Percentiles rank a stretch among this genome's conserved stretches.
Evolutionary conservation across 2,888 invertebrate genomes (phyloP).

Genomic region (Drosophila nr. perissopoda): DNA sequence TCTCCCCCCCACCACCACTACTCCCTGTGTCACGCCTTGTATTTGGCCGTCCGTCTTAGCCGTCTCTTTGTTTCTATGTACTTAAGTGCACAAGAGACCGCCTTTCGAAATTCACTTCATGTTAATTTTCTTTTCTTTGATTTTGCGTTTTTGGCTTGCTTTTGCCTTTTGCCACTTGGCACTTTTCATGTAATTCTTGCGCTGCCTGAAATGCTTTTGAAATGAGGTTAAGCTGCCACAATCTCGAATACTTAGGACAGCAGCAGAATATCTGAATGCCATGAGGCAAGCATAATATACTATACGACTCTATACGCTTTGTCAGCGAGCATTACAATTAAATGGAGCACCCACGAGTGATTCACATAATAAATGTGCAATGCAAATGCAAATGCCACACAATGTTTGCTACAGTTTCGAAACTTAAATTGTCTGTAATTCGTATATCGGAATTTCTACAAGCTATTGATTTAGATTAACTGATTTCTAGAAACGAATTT

Average conservation of each 20-base stretch:
- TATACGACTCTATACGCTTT: background rate
- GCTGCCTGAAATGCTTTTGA: conserved; percentile 52
- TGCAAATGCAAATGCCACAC: background rate
- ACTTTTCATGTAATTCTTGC: conserved; percentile 68
- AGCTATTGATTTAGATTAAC: background rate
- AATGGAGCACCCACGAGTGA: conserved; percentile 16
- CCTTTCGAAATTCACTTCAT: conserved; percentile 74
- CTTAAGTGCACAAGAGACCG: conserved; percentile 52
- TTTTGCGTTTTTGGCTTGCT: conserved; percentile 58
- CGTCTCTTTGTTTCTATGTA: conserved; percentile 43
- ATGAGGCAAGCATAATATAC: conserved; percentile 24
- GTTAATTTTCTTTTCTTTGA: conserved; percentile 77
- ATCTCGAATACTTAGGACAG: conserved; percentile 39
- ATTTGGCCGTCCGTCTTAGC: conserved; percentile 10
- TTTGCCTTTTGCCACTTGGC: conserved; percentile 46
- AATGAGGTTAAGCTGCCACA: conserved; percentile 70
- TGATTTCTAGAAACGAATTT: background rate
- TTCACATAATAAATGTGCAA: conserved; percentile 6
- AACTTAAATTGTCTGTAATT: background rate
- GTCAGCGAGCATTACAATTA: conserved; percentile 7
- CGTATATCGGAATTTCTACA: no score
- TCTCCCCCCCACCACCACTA: background rate
- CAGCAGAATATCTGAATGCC: conserved; percentile 41
- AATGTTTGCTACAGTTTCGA: background rate
- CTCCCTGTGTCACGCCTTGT: background rate